A percentile compares a stretch with the other conserved stretches of the same genome.
Evolutionary conservation across 2,888 invertebrate species (phyloP).

Genomic region (Phengaris alcon): DNA sequence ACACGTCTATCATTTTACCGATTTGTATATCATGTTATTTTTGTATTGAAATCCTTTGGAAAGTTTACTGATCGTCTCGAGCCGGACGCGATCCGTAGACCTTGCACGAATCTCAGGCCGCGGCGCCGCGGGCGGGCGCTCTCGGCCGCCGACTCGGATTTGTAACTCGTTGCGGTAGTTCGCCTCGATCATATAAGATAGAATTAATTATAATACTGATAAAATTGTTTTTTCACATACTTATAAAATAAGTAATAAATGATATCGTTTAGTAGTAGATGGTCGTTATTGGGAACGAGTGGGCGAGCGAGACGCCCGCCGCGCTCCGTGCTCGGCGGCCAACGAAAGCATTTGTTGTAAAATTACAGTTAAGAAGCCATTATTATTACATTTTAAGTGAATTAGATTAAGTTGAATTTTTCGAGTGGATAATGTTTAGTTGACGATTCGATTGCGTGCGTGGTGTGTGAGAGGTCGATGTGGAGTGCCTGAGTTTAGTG

Average conservation of each 20-base stretch:
- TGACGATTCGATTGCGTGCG: constrained; percentile 73
- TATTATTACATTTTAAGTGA: constrained; percentile 77
- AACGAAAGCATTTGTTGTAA: constrained; percentile 78
- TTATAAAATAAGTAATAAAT: constrained; percentile 72
- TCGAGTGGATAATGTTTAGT: constrained; percentile 76
- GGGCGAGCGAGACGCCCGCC: constrained; percentile 53
- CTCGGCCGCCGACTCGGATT: constrained; percentile 50
- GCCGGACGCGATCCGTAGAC: not conserved
- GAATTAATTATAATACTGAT: constrained; percentile 61
- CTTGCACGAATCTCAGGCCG: constrained; percentile 39
- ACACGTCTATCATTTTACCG: constrained; percentile 60
- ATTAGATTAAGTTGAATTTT: constrained; percentile 77
- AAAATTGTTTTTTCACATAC: constrained; percentile 71
- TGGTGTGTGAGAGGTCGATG: constrained; percentile 75
- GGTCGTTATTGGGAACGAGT: constrained; percentile 44
- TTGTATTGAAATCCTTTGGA: constrained; percentile 64
- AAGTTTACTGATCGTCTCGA: constrained; percentile 30
- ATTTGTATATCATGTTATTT: constrained; percentile 69
- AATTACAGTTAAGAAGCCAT: constrained; percentile 76
- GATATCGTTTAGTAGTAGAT: constrained; percentile 68
- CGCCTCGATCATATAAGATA: constrained; percentile 62
- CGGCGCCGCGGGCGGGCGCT: constrained; percentile 38
- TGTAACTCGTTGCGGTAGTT: constrained; percentile 49
- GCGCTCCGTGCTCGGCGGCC: constrained; percentile 69
- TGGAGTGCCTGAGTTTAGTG: constrained; percentile 76